Conservation (phyloP, 2,113 vertebrate species). For the Illadopsis cleaveri region DNA sequence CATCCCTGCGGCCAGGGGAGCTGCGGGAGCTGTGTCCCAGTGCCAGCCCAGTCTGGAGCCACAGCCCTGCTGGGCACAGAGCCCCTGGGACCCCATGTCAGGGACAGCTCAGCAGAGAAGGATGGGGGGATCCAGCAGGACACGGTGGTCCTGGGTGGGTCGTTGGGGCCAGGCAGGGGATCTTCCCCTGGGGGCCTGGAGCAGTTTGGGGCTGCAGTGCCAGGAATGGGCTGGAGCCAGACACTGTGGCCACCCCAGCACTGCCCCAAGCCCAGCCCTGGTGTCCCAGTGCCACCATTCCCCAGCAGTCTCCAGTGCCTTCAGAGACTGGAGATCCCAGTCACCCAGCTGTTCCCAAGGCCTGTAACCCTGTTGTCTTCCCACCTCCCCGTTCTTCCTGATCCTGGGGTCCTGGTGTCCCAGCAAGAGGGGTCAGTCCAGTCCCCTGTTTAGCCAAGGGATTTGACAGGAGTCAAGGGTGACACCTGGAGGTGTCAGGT, state of each 20-base stretch:
- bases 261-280: background rate
- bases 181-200: too few relatives aligned
- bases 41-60: background rate
- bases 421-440: background rate
- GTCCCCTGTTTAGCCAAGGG: fast-evolving
- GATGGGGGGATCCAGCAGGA: background rate
- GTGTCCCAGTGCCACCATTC: background rate
- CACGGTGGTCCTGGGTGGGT: fast-evolving
- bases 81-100: background rate
- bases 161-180: fast-evolving
- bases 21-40: background rate
- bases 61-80: background rate
- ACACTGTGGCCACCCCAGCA: background rate
- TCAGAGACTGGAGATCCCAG: background rate
- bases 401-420: fast-evolving
- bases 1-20: background rate
- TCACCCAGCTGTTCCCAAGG: background rate
- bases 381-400: background rate
- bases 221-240: too few relatives aligned
- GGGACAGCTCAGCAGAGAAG: background rate
- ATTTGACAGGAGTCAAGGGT: too few relatives aligned
- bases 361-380: fast-evolving
- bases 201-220: too few relatives aligned
- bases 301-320: background rate
- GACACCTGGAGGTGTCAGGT: background rate